Base-by-base conservation (phyloP, 2,113 vertebrate species). In the Cacatua alba region DNA sequence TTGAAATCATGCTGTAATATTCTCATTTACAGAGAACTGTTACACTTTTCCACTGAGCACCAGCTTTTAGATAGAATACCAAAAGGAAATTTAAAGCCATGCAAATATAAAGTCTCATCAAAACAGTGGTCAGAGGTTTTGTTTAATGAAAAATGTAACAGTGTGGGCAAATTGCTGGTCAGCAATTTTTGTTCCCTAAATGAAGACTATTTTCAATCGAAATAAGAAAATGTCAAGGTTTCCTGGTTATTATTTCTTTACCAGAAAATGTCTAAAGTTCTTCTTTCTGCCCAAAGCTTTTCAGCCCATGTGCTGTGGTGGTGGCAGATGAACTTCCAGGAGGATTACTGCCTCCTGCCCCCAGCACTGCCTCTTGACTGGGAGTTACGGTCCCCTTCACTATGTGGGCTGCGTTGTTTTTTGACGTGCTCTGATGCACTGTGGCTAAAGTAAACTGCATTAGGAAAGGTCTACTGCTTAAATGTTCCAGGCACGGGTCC, bases 321-420 rank as follows among this genome's bases (percentile, higher is more conserved):
- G 33, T 46, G 79, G 48, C 52, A 43, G 70, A 20, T 39, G 13
- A 82, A 60, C 51, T 70, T 39, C 20, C 53, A 17, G 57, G 46
- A 29, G 21, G n/a, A 67, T 37, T 37, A 17, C 31, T 20, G 33
- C 35, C 48, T 74, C 33, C 43, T 83, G 60, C 49, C 46, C 53
- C 39, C 17, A 8, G 46, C 17, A 3, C 23, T 23, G 41, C 52
- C 19, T n/a, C 29, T 17, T 0, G 3, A 2, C 0, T 29, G 31
- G 44, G 21, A 48, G 16, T 29, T n/a, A 3, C 0, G 1, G 37
- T 65, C 29, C 37, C 20, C 39, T 41, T 46, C 0, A 1, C 64
- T n/a, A 10, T 1, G 2, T 0, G 0, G 13, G 46, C n/a, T n/a
- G 39, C 0, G 2, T 10, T 16, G 57, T 57, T 59, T 51, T 52